Percentiles rank a stretch among this genome's conserved stretches.
phyloP scores from a whole-genome alignment of 2,113 vertebrate species.

The Lanius ludovicianus region DNA sequence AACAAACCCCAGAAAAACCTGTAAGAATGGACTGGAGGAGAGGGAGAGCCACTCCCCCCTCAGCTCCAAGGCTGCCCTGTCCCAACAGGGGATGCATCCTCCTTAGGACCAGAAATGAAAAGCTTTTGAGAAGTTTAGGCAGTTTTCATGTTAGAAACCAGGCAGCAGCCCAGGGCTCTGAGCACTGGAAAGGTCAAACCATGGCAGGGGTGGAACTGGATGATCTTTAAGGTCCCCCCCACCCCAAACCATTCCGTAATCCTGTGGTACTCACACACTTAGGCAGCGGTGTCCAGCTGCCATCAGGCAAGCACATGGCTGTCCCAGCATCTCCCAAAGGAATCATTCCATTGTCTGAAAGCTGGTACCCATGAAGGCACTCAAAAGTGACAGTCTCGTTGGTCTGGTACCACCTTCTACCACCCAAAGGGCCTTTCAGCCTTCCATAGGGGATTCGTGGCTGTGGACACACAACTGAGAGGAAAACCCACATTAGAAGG shows the following conservation, averaged over 20 bases:
- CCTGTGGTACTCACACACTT: slow-evolving; percentile 20
- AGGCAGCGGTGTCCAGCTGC: neutral
- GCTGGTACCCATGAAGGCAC: neutral
- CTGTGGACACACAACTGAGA: slow-evolving; percentile 42
- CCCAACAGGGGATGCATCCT: accelerated
- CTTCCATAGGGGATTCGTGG: slow-evolving; percentile 22
- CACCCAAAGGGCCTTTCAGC: neutral
- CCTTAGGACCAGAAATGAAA: neutral
- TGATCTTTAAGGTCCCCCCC: no score
- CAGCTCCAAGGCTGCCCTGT: neutral
- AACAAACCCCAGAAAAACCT: neutral
- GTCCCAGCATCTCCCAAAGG: neutral
- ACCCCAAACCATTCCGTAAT: accelerated
- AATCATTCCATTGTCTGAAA: accelerated
- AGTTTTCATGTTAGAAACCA: neutral
- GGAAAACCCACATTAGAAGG: neutral
- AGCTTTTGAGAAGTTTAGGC: neutral
- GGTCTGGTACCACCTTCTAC: neutral
- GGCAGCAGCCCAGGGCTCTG: neutral
- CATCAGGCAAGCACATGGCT: neutral
- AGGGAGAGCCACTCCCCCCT: neutral
- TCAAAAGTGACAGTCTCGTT: neutral
- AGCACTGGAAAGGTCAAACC: neutral
- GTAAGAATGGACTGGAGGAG: neutral
- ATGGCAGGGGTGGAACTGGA: neutral